phyloP scores from a whole-genome alignment of 2,113 vertebrate genomes.

The Microtus richardsoni region DNA sequence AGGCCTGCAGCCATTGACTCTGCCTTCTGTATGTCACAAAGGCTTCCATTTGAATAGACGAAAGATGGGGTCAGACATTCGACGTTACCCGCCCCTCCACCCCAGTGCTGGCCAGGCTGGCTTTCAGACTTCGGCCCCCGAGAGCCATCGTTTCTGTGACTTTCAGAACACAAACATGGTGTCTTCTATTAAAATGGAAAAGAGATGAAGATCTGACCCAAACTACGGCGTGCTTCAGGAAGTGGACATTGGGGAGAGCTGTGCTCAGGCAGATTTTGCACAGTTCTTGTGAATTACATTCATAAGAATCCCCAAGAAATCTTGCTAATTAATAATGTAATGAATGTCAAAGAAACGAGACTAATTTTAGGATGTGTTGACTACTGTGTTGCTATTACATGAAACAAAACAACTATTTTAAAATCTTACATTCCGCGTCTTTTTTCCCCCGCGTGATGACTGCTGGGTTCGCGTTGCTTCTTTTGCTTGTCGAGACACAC shows the following conservation, averaged over 20 bases:
- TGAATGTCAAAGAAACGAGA: slow-evolving; percentile 51
- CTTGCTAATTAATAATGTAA: slow-evolving; percentile 70
- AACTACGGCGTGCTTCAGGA: slow-evolving; percentile 71
- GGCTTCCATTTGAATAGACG: slow-evolving; percentile 53
- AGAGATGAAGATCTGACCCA: slow-evolving; percentile 76
- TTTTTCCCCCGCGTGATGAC: neutral
- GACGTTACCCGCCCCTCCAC: slow-evolving; percentile 52
- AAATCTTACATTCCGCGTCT: neutral
- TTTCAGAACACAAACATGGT: neutral
- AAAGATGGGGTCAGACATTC: neutral
- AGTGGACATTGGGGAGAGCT: slow-evolving; percentile 75
- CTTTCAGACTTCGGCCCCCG: slow-evolving; percentile 49
- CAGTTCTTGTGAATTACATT: slow-evolving; percentile 74
- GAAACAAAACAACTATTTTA: neutral
- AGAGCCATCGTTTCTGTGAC: neutral
- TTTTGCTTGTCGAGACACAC: slow-evolving; percentile 37
- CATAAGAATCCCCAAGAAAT: slow-evolving; percentile 57
- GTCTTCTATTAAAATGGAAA: slow-evolving; percentile 52
- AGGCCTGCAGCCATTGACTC: slow-evolving; percentile 59
- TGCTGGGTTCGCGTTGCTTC: neutral
- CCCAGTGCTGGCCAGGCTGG: slow-evolving; percentile 49
- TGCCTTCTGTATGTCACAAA: slow-evolving; percentile 1
- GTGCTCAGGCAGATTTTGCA: slow-evolving; percentile 63
- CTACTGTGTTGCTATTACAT: neutral
- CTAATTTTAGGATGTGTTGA: slow-evolving; percentile 35